phyloP scores from a whole-genome alignment of 2,888 invertebrate genomes.

The Brenthis hecate region DNA sequence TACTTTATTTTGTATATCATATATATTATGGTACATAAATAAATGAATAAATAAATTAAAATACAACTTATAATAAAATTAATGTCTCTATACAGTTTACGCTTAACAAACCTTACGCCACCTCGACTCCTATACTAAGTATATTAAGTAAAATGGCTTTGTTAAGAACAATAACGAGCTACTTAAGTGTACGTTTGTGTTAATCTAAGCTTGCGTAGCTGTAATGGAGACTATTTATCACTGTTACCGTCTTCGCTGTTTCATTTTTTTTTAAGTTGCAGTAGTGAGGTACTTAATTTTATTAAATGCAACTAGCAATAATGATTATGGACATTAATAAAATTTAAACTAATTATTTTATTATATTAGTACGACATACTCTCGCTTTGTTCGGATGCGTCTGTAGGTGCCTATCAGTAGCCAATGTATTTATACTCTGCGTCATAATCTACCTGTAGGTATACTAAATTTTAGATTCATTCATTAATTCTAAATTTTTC shows the following conservation, averaged over 20 bases:
- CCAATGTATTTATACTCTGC: too few species aligned
- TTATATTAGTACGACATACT: too few species aligned
- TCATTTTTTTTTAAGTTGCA: conserved; percentile 3
- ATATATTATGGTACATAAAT: too few species aligned
- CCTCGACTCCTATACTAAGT: background rate
- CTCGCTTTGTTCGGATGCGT: too few species aligned
- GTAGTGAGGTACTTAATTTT: background rate
- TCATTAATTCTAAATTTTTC: too few species aligned
- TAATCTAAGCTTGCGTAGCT: conserved; percentile 22
- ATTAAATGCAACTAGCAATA: background rate
- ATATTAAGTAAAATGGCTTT: conserved; percentile 21
- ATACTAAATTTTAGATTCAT: too few species aligned
- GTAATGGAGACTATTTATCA: conserved; percentile 22
- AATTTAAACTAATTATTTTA: too few species aligned
- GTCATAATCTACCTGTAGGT: too few species aligned
- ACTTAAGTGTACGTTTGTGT: conserved; percentile 20
- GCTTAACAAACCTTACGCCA: background rate
- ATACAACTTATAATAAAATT: background rate
- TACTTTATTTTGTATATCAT: too few species aligned
- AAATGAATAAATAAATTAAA: too few species aligned
- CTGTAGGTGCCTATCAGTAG: too few species aligned
- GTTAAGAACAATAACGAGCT: conserved; percentile 20
- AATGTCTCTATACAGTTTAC: background rate
- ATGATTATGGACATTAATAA: background rate
- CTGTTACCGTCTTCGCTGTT: conserved; percentile 7